phyloP scores from a whole-genome alignment of 2,113 vertebrate genomes.

The Acanthisitta chloris region DNA sequence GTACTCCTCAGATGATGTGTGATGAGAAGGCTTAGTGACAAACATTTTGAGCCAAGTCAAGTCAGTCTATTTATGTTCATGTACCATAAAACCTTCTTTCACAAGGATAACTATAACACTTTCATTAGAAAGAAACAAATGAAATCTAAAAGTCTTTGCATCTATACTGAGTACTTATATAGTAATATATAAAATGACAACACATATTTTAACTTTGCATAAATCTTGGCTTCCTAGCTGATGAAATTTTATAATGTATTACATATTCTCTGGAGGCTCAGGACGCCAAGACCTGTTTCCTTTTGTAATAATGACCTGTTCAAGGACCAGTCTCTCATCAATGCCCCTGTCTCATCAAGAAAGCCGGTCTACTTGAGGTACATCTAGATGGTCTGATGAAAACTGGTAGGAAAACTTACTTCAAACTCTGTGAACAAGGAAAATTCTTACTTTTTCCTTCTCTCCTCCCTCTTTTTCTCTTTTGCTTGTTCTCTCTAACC shows the following conservation, averaged over 20 bases:
- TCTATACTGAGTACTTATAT: background rate
- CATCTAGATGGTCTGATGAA: background rate
- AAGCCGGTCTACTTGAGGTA: background rate
- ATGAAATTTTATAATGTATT: background rate
- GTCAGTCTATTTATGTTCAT: background rate
- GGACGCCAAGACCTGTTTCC: background rate
- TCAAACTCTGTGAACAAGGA: background rate
- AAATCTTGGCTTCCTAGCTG: background rate
- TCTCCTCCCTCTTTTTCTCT: background rate
- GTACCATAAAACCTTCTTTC: constrained; percentile 3
- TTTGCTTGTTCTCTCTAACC: background rate
- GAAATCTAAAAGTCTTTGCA: background rate
- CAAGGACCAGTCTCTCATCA: no score
- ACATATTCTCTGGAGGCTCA: background rate
- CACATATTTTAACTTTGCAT: background rate
- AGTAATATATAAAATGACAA: background rate
- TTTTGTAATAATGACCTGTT: background rate
- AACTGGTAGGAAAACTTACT: background rate
- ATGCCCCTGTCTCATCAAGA: background rate
- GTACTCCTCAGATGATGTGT: background rate
- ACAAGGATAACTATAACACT: background rate
- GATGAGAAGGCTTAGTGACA: background rate
- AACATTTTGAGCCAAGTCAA: constrained; percentile 1
- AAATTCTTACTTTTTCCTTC: background rate
- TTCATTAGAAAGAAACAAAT: background rate